Conservation (phyloP, 2,888 invertebrate genomes). For the Hirtodrosophila cameraria region DNA sequence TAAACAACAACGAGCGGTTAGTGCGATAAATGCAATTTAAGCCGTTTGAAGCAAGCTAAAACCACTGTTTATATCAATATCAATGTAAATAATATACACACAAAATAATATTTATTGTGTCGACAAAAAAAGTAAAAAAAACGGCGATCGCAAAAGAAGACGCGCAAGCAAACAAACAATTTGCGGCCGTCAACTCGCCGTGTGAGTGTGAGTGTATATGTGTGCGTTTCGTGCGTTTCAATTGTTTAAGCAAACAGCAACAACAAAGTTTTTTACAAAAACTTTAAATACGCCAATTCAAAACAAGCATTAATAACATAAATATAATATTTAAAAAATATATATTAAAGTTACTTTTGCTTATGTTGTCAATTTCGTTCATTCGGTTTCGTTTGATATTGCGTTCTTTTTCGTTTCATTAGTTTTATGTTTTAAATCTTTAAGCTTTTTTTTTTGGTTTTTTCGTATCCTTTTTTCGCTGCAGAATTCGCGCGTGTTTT, state of each 20-base stretch:
- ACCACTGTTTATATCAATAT: conserved; percentile 1
- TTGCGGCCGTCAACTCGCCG: conserved; percentile 50
- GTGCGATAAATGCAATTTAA: conserved; percentile 34
- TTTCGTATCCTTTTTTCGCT: conserved; percentile 30
- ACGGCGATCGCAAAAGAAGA: conserved; percentile 42
- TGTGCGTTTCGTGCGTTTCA: conserved; percentile 53
- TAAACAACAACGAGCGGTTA: conserved; percentile 17
- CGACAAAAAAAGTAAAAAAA: too few species aligned
- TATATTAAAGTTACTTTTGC: conserved; percentile 16
- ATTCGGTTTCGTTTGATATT: conserved; percentile 11
- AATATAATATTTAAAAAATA: conserved; percentile 3
- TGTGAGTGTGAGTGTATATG: conserved; percentile 17
- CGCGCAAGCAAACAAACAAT: conserved; percentile 54
- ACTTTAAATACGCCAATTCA: conserved; percentile 3
- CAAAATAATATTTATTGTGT: conserved; percentile 23
- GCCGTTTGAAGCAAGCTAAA: conserved; percentile 9
- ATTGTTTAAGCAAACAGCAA: conserved; percentile 60
- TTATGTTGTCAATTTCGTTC: conserved; percentile 21
- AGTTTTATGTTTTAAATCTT: conserved; percentile 9
- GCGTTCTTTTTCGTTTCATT: conserved; percentile 14
- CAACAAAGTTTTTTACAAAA: conserved; percentile 33
- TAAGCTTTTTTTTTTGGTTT: conserved; percentile 29
- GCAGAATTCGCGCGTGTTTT: conserved; percentile 10
- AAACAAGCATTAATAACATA: conserved; percentile 5
- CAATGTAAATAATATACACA: conserved; percentile 12